Conservation (phyloP, 2,113 vertebrate genomes). For the Antennarius striatus region DNA sequence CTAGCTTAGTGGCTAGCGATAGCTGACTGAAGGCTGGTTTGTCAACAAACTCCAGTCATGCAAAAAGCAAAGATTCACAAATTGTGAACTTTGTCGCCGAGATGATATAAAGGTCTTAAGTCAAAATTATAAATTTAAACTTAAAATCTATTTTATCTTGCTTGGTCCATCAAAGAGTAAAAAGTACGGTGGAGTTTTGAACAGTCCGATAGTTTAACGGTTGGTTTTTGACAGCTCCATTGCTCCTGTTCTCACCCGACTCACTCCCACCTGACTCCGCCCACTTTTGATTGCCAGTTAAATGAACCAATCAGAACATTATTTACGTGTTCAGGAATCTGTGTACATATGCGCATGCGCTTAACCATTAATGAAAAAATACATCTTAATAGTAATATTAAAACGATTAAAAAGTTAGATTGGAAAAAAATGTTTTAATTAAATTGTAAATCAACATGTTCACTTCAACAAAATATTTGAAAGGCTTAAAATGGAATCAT, state of each 20-base stretch:
- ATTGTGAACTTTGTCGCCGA: slow-evolving; percentile 37
- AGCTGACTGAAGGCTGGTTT: slow-evolving; percentile 41
- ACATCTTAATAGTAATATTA: no score
- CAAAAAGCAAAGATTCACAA: slow-evolving; percentile 35
- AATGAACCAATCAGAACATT: slow-evolving; percentile 23
- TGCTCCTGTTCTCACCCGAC: slow-evolving; percentile 23
- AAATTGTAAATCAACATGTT: no score
- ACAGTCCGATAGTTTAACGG: slow-evolving; percentile 35
- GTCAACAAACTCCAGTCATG: slow-evolving; percentile 65
- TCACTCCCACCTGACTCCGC: slow-evolving; percentile 36
- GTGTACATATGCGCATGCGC: background rate
- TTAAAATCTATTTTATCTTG: background rate
- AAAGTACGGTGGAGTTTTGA: slow-evolving; percentile 12
- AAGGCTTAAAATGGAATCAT: no score
- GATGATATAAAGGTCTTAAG: slow-evolving; percentile 8
- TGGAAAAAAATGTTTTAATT: no score
- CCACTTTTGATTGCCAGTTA: slow-evolving; percentile 45
- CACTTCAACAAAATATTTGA: no score
- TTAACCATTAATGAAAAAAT: no score
- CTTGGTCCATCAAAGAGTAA: slow-evolving; percentile 9
- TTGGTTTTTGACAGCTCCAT: slow-evolving; percentile 72
- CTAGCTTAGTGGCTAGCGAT: slow-evolving; percentile 29
- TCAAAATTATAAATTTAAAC: background rate
- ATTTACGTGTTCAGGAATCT: no score
- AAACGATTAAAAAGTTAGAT: no score